Base-by-base conservation (phyloP, 1,140 invertebrate genomes). In the Nephila pilipes region DNA sequence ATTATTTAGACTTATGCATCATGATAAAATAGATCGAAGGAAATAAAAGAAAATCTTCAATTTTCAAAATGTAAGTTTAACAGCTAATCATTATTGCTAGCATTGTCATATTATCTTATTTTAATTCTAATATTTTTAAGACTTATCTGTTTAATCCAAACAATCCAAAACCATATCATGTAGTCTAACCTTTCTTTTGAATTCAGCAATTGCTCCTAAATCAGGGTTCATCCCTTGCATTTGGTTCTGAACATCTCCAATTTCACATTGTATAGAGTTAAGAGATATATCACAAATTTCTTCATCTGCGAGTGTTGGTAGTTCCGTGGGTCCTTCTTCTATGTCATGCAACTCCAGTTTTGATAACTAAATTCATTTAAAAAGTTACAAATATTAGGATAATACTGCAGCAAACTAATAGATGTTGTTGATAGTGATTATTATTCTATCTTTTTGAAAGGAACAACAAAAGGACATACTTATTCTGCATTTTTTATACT, bases 151-250 rank as follows among this genome's bases (percentile, higher is more conserved):
- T 46, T 46, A 46, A 10, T 46, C 12, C 46, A 46, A 46, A 10
- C 2, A 10, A 46, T 46, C 46, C 6, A 6, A 46, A 10, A 46
- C 46, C 46, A 10, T 10, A 46, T 10, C 6, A 46, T 10, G 12
- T 46, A 46, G 8, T 10, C 69, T 60, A 55, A 89, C 92, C 38
- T 93, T 93, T 46, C 60, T 46, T 36, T 83, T 93, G 55, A 81
- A 93, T 87, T 93, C 92, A 54, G 85, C 92, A 54, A 93, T 89
- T 3, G 92, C 85, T 14, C 55, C 32, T 32, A 93, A 54, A 55
- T 93, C 87, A 32, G 87, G 85, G 54, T 93, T 89, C 87, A 89
- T 93, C 1, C 36, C 79, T 55, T 93, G 65, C 12, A 93, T 89
- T 57, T 80, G 32, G 10, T n/a, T 57, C 18, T 93, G 20, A 32